Evolutionary conservation across 2,888 invertebrate species (phyloP).

Genomic region (Pristionchus exspectatus): DNA sequence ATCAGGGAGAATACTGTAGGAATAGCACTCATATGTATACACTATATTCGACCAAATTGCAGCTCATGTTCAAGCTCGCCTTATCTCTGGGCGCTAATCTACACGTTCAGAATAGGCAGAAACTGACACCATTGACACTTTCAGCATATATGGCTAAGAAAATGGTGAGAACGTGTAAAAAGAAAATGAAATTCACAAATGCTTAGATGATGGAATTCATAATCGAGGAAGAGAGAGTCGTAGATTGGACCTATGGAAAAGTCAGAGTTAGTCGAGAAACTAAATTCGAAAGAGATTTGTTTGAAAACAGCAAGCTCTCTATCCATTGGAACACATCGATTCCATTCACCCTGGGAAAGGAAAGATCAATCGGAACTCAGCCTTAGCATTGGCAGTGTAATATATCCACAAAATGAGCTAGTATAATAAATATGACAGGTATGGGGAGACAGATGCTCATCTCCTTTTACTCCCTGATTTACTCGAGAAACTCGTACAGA

Average conservation of each 20-base stretch:
- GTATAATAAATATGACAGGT: neutral
- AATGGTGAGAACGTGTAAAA: conserved; percentile 58
- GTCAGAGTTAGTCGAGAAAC: conserved; percentile 81
- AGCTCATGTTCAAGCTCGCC: conserved; percentile 91
- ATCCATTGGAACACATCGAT: conserved; percentile 91
- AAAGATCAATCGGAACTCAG: conserved; percentile 93
- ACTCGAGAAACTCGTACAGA: conserved; percentile 81
- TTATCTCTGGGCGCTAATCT: conserved; percentile 93
- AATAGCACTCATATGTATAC: neutral
- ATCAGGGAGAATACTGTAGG: conserved; percentile 88
- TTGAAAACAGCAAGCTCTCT: conserved; percentile 90
- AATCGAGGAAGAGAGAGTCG: conserved; percentile 93
- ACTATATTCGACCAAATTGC: neutral
- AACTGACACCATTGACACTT: conserved; percentile 92
- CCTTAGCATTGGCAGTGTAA: conserved; percentile 94
- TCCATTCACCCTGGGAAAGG: conserved; percentile 94
- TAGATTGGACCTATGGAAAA: conserved; percentile 95
- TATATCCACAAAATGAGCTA: neutral
- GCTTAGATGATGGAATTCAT: conserved; percentile 93
- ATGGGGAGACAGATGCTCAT: conserved; percentile 71
- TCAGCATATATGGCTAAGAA: conserved; percentile 79
- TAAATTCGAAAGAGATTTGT: neutral
- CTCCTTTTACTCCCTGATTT: conserved; percentile 69
- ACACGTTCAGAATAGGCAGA: conserved; percentile 88
- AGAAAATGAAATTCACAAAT: neutral